Base-by-base conservation (phyloP, 1,140 invertebrate genomes). In the Pseudomyrmex concolor region DNA sequence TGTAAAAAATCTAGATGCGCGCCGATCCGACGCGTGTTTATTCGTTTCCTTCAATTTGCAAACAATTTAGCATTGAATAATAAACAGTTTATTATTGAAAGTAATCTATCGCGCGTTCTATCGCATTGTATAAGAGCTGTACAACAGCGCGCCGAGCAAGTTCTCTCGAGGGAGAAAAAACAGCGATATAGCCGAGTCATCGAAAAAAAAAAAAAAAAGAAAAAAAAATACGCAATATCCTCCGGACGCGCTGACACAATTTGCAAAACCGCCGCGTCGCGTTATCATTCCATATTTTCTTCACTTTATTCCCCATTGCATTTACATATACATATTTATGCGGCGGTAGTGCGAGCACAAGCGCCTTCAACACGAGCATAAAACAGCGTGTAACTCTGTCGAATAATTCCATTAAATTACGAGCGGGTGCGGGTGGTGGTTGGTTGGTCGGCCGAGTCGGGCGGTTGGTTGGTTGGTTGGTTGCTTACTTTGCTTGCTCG, bases 331-430 rank as follows among this genome's bases (percentile, higher is more conserved):
- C 76, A 80, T 80, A 80, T 80, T 80, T 71, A 80, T 80, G 76
- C 66, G 55, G 43, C 19, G 76, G 54, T 43, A 70, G 76, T 43
- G 54, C 76, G 54, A 70, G 66, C 62, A 43, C 64, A 45, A 45
- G 19, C 66, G 76, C 76, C 66, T 80, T 80, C 76, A 80, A 80
- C 76, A 66, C 66, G 54, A 15, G 76, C 76, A 80, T 80, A 80
- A 80, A 80, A 80, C 76, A 59, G 66, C 66, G 66, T 80, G 76
- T 80, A 80, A 80, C 76, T 60, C 76, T 55, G 76, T 59, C 76
- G 66, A 80, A 80, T 80, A 80, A 80, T 80, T 80, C 76, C 76
- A 80, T 80, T 80, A 80, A 80, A 80, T 80, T 80, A 80, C 66
- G 76, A n/a, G 54, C 64, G 12, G 43, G 43, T 34, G 34, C 55